Evolutionary conservation across 1,140 invertebrate genomes (phyloP), one percentile per base, ranked within the genome.

Genomic region (Heliconius hermathena): DNA sequence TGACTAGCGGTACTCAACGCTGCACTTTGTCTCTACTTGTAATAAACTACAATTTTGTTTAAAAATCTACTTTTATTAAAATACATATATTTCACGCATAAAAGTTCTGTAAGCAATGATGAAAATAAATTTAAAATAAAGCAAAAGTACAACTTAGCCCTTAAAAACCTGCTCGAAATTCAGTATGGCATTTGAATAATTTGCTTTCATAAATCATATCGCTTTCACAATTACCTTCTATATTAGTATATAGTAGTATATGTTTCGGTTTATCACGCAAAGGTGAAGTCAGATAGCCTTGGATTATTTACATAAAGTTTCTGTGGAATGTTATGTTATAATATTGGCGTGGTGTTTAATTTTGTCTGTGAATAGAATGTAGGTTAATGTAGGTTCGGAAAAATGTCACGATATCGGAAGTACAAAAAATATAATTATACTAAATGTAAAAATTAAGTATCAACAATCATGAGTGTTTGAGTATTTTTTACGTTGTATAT

Each of bases 261-360:
- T 66, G 54, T 66, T 9, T 49, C 54, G n/a, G 33, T 22, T 36
- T 8, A 75, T 66, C 74, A 75, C 74, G 74, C 74, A 54, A 60
- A 66, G 13, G 26, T 66, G 54, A 41, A 66, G 60, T 36, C 38
- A 66, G 54, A 75, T 22, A 75, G 60, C 74, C 60, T 66, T 57
- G 74, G 46, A n/a, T 75, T 75, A 66, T 75, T 75, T 75, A 75
- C 74, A 75, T 75, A 66, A 75, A 41, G 36, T 26, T 75, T 33
- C 26, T 66, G 26, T 66, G 18, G 60, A 41, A 66, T 11, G 8
- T n/a, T n/a, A n/a, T n/a, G n/a, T n/a, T n/a, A n/a, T n/a, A n/a
- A n/a, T 66, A 26, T 26, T 26, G 22, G 57, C 11, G 22, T 9
- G 9, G n/a, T 13, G 22, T n/a, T 8, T 8, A 22, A 2, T 66